Conservation (phyloP, 2,797 vertebrate species). For the Manis pentadactyla region DNA sequence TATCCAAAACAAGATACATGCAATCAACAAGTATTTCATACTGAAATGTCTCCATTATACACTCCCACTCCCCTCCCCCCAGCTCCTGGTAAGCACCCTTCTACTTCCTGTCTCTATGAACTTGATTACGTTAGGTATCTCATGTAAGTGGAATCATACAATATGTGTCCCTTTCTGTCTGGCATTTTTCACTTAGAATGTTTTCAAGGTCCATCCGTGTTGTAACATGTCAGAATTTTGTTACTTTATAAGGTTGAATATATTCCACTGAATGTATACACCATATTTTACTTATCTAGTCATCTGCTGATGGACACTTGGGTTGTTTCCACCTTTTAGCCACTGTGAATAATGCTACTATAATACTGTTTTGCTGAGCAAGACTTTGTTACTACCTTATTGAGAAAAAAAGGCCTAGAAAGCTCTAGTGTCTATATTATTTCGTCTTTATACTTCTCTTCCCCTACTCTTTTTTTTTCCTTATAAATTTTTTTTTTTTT, state of each 20-base stretch:
- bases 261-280: no score
- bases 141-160: neutral
- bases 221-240: neutral
- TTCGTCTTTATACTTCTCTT: neutral
- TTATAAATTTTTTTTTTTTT: neutral
- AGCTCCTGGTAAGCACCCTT: neutral
- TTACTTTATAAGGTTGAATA: neutral
- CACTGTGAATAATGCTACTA: neutral
- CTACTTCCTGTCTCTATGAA: neutral
- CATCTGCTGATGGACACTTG: neutral
- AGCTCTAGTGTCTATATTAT: neutral
- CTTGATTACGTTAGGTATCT: neutral
- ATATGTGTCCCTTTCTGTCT: neutral
- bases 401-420: neutral
- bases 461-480: neutral
- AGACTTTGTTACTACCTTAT: neutral
- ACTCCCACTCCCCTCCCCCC: neutral
- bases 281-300: neutral
- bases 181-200: neutral
- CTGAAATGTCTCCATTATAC: neutral
- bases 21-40: constrained; percentile 3
- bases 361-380: neutral
- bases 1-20: neutral
- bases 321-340: neutral
- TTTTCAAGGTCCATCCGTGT: neutral